Evolutionary conservation across 2,113 vertebrate genomes (phyloP), one percentile per base, ranked within the genome.

Genomic region (Poeciliopsis turrubarensis): DNA sequence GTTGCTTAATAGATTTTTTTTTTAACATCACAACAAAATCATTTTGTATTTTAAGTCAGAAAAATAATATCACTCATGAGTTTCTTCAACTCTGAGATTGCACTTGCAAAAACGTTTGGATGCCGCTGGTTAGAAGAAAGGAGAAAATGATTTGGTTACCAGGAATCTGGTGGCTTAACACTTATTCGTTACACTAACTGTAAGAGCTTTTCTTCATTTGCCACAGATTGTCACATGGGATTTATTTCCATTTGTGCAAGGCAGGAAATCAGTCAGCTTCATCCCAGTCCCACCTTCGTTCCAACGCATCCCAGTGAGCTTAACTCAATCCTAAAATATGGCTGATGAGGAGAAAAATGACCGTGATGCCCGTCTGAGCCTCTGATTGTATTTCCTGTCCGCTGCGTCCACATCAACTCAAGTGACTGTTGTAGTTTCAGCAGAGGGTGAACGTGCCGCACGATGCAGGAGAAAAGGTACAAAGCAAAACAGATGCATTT

Each of bases 231-330:
- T 89, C 87, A 83, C 80, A 77, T 68, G 70, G 80, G 91, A 90
- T 91, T 84, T 81, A 89, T 92, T 92, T 92, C 78, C 85, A 87
- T 94, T 88, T 91, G 86, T 78, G 73, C 75, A 66, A n/a, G n/a
- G n/a, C n/a, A n/a, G n/a, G 17, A 65, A 89, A 92, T 92, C 86
- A 89, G 80, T 91, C 88, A 87, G 85, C 88, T 93, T 86, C 73
- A 88, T 93, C 84, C 88, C 75, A 73, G 77, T 85, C 72, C 34
- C 47, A 73, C 64, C 83, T 87, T 80, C 75, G 78, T 75, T 79
- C 78, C 82, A 73, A 77, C 92, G 92, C 89, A 92, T 92, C 89
- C 80, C 88, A 87, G 92, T 91, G 86, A 93, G 86, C 72, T 81
- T 73, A 83, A 79, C 66, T 77, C 72, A 73, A 75, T 83, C 79